Base-by-base conservation (phyloP, 2,113 vertebrate genomes). In the Indicator indicator region DNA sequence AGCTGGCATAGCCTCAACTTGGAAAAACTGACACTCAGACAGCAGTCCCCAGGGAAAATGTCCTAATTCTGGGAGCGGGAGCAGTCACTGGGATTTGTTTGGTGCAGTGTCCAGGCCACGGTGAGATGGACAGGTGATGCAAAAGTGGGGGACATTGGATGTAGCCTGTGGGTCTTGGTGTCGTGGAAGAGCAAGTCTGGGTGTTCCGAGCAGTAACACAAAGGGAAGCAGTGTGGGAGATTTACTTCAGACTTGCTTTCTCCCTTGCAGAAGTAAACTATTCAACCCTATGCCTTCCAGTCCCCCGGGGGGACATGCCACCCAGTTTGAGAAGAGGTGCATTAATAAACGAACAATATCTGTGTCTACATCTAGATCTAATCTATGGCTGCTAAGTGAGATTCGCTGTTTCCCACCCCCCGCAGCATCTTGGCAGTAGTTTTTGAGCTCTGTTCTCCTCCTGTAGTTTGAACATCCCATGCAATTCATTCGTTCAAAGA, bases 341-440 rank as follows among this genome's bases (percentile, higher is more conserved):
- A 84, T 96, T 95, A 92, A 90, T 81, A 92, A 96, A 81, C 80
- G 65, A 54, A 92, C 96, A 94, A 69, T 83, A 95, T 96, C 95
- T 96, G 28, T 0, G 5, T 90, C 90, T 92, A 83, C 90, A 95
- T 96, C 96, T 94, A 92, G 95, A 96, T 96, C 80, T 96, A 96
- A 96, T 96, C 94, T 95, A 3, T 0, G 7, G 33, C 86, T 91
- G 88, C 90, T 80, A 44, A 70, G 88, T 73, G 69, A 90, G 88
- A 81, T 83, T 86, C 11, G 1, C 76, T 56, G 65, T 56, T 94
- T 94, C 86, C 88, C 90, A 90, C 90, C 81, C 88, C 76, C 76
- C 83, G 90, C 59, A 96, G 69, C 86, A 86, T 71, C 86, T 88
- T 86, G 56, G 75, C 88, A 78, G 60, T 38, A 48, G 42, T 17